Conservation (phyloP, 2,113 vertebrate genomes). For the Pterophyllum scalare region DNA sequence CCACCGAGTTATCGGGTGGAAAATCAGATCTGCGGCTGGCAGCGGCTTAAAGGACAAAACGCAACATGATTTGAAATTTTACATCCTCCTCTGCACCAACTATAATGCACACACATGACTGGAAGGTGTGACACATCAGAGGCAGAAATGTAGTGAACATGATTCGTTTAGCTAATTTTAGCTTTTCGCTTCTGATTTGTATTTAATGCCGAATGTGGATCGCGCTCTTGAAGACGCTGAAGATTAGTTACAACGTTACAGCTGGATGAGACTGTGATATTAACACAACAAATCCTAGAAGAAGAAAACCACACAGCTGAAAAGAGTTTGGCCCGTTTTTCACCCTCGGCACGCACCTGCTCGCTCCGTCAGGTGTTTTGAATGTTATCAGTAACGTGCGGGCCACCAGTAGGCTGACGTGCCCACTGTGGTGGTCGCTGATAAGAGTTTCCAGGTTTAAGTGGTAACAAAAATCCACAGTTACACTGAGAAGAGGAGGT, state of each 20-base stretch:
- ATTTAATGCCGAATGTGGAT: background rate
- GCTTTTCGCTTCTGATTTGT: background rate
- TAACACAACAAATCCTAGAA: background rate
- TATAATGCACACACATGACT: background rate
- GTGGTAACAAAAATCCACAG: background rate
- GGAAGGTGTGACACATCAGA: conserved; percentile 7
- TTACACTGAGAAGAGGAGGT: background rate
- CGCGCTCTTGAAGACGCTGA: background rate
- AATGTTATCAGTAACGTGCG: background rate
- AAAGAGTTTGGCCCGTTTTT: background rate
- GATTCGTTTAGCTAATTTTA: background rate
- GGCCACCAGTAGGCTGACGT: background rate
- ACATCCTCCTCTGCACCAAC: conserved; percentile 11
- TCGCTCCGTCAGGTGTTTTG: background rate
- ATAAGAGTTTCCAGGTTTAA: background rate
- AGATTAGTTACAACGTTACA: background rate
- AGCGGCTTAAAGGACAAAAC: background rate
- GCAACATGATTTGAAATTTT: conserved; percentile 3
- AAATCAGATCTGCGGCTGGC: conserved; percentile 7
- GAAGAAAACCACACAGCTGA: background rate
- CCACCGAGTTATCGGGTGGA: background rate
- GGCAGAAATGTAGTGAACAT: background rate
- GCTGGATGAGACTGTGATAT: background rate
- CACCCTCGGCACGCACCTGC: too few species aligned
- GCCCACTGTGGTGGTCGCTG: background rate